Evolutionary conservation across 2,888 invertebrate genomes (phyloP).

Genomic region (Frankliniella fusca): DNA sequence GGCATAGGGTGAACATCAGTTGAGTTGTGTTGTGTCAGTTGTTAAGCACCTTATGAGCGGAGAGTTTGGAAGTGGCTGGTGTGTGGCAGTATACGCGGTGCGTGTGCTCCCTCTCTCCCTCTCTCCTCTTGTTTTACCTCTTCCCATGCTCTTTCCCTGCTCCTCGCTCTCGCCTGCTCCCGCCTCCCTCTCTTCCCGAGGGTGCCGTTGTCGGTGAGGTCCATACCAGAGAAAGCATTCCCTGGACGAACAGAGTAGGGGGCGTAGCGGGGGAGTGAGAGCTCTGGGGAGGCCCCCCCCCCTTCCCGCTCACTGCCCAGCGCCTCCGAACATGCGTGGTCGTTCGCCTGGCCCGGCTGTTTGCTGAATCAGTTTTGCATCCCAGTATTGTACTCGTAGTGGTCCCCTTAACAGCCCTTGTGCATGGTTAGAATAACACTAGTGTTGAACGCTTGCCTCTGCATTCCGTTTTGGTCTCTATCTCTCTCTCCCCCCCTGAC

Average conservation of each 20-base stretch:
- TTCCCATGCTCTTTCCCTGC: too few relatives aligned
- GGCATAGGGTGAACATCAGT: too few relatives aligned
- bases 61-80: too few relatives aligned
- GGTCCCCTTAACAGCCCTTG: too few relatives aligned
- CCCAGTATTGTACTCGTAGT: too few relatives aligned
- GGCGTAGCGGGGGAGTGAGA: background rate
- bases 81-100: too few relatives aligned
- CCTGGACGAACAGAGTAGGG: background rate
- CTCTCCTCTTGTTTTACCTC: background rate
- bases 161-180: background rate
- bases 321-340: too few relatives aligned
- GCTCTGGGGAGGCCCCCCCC: background rate
- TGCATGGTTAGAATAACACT: too few relatives aligned
- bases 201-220: background rate
- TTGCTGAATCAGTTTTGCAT: too few relatives aligned
- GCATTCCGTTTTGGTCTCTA: background rate
- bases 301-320: background rate
- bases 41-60: too few relatives aligned
- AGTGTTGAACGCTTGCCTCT: background rate
- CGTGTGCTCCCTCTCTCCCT: background rate
- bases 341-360: too few relatives aligned
- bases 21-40: too few relatives aligned
- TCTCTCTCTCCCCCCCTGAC: background rate
- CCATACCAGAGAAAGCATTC: background rate
- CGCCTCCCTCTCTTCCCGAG: background rate